Percentiles rank a stretch among this genome's conserved stretches.
phyloP scores from a whole-genome alignment of 2,113 vertebrate species.

The Myocastor coypus region DNA sequence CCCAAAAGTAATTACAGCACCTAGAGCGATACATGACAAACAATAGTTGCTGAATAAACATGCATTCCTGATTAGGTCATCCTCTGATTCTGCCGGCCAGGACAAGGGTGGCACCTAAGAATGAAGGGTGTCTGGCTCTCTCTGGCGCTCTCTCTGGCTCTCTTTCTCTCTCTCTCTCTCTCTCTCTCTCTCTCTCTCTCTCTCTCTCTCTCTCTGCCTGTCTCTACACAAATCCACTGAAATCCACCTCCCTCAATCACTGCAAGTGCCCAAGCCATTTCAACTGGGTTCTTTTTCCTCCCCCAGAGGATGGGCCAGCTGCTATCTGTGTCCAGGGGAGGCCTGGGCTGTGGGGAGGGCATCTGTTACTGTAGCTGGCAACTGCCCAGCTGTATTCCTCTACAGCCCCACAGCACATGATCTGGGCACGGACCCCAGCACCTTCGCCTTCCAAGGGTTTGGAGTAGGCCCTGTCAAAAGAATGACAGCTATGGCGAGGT shows the following conservation, averaged over 20 bases:
- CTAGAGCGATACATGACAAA: background rate
- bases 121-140: background rate
- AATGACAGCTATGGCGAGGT: conserved; percentile 67
- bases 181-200: too few species aligned
- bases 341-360: background rate
- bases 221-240: background rate
- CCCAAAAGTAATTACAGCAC: background rate
- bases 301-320: background rate
- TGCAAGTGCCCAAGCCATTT: background rate
- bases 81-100: background rate
- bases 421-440: conserved; percentile 24
- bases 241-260: background rate
- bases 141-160: background rate
- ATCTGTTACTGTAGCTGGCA: background rate
- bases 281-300: background rate
- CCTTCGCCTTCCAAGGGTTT: conserved; percentile 51
- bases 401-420: background rate
- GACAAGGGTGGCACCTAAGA: rapidly evolving
- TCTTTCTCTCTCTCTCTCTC: too few species aligned
- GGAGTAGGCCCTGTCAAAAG: conserved; percentile 60
- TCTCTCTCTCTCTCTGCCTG: too few species aligned
- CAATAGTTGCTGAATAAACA: background rate
- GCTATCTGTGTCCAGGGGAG: background rate
- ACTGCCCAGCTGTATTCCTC: conserved; percentile 5
- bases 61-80: background rate